Conservation (phyloP, 2,797 vertebrate species). For the Steatocranus sp. region DNA sequence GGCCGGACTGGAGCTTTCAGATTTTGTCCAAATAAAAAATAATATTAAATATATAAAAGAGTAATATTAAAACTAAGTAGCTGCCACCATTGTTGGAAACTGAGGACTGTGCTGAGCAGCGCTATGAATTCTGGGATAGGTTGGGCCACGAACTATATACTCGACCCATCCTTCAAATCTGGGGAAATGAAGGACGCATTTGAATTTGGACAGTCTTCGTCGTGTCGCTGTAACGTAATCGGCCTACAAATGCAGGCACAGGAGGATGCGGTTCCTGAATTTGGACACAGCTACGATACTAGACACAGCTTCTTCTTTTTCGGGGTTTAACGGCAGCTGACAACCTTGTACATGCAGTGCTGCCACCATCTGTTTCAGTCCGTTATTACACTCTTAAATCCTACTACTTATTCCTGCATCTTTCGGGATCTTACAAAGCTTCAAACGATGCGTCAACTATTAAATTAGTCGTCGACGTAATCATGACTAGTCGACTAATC, state of each 20-base stretch:
- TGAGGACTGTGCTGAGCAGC: too few species aligned
- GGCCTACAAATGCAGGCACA: too few species aligned
- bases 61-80: accelerated
- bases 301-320: too few species aligned
- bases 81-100: accelerated
- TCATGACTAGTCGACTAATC: accelerated
- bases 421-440: neutral
- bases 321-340: accelerated
- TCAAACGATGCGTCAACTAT: accelerated
- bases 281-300: too few species aligned
- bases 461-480: neutral
- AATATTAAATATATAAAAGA: too few species aligned
- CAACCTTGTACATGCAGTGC: accelerated
- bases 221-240: too few species aligned
- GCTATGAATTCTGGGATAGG: too few species aligned
- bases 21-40: neutral
- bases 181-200: accelerated
- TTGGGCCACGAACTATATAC: too few species aligned
- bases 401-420: neutral
- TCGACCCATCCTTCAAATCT: too few species aligned
- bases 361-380: neutral
- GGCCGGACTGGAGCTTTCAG: neutral
- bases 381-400: neutral
- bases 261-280: too few species aligned
- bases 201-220: too few species aligned